Base-by-base conservation (phyloP, 2,888 invertebrate species). In the Zhuqinia jingwanae region DNA sequence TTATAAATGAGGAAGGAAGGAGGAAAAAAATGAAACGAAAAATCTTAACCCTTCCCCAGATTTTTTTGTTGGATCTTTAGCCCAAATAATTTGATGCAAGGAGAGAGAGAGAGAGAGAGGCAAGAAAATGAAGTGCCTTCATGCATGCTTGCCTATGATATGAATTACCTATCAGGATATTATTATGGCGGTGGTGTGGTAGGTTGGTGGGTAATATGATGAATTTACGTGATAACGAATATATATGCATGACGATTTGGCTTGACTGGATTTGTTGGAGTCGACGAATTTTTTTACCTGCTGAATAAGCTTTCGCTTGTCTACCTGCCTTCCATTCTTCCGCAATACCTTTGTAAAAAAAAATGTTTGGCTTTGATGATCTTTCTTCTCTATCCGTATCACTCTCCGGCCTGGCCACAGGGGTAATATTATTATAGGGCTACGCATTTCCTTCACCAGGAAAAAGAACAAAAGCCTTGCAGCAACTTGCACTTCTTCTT, bases 381-480 rank as follows among this genome's bases (percentile, higher is more conserved):
- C 42, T 65, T 42, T 36, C 42, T 36, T 47, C 11, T 11, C 47
- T 2, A 47, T 15, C 47, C n/a, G n/a, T n/a, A n/a, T n/a, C n/a
- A n/a, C n/a, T n/a, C n/a, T n/a, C n/a, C n/a, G n/a, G n/a, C 17
- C 65, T 73, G 60, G 85, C 85, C 85, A 85, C 68, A 85, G 85
- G 85, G 73, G 85, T 30, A 73, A n/a, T 58, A 42, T 53, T 81
- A 25, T 56, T n/a, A n/a, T n/a, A n/a, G n/a, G n/a, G n/a, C n/a
- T 60, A 75, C 63, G 83, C 83, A 76, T 85, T 85, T 85, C 68
- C 77, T 75, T 56, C 30, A 20, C 77, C 58, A 53, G n/a, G n/a
- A 42, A 42, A 42, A 60, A 25, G 77, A 77, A 77, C 77, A 60
- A n/a, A 77, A 70, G 30, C 56, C 56, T 56, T 70, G 47, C 47